Evolutionary conservation across 1,140 invertebrate species (phyloP), one percentile per base, ranked within the genome.

Genomic region (Ceratoteleas bidentatus): DNA sequence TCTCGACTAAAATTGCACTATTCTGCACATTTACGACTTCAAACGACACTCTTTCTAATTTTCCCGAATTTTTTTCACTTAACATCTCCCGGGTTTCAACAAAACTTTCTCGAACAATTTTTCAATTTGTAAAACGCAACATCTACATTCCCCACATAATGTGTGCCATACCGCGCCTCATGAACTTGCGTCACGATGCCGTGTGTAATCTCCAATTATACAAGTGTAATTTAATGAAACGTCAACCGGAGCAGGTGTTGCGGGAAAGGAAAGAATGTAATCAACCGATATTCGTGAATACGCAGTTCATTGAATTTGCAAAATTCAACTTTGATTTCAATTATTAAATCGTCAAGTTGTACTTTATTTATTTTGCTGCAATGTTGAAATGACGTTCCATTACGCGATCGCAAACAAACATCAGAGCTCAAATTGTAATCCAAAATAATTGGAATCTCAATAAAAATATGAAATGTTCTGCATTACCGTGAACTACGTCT

Each of bases 131-230:
- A 36, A 36, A 56, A 56, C 53, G 34, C 38, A 58, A 58, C 56
- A 58, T 43, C 43, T 58, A 43, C 43, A 57, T 57, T 57, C 33
- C 7, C 13, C 54, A 9, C 43, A 43, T n/a, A 58, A 47, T 49
- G 57, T 49, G 11, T 47, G 11, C 13, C 6, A 47, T 61, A 61
- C 57, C 57, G 43, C 60, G 36, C 60, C 60, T 62, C 15, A 50
- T 50, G 14, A 49, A 34, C 60, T 15, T 50, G n/a, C 60, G 33
- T 62, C 60, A 50, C 47, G 45, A 62, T 62, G 13, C 33, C 60
- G 60, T 50, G 60, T 50, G 60, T 62, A 62, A 50, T 62, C 13
- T 62, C 47, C 47, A 62, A 62, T 62, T 62, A 62, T 38, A 50
- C 49, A 62, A 62, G 24, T 60, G 57, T 47, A 32, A 60, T 47